Percentiles rank a stretch among this genome's conserved stretches.
Conservation (phyloP, 2,888 invertebrate genomes). For the Ditula angustiorana region DNA sequence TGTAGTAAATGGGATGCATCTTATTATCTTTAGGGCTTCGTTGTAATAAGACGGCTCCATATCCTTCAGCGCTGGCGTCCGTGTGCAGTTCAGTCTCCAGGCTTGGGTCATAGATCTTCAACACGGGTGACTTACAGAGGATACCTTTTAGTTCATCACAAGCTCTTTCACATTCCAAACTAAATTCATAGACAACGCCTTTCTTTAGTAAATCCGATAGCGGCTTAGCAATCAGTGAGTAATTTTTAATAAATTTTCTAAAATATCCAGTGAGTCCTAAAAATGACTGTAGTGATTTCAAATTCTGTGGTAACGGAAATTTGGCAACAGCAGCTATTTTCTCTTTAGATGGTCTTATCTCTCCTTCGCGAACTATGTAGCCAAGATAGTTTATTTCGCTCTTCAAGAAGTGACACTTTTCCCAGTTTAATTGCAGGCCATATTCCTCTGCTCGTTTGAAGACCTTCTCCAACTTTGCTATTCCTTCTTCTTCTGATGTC, state of each 20-base stretch:
- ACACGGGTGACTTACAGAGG: not conserved
- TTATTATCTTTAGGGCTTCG: conserved; percentile 18
- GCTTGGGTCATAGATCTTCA: not conserved
- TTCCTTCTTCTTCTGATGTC: conserved; percentile 10
- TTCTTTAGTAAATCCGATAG: conserved; percentile 12
- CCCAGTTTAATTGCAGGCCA: conserved; percentile 4
- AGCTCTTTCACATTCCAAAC: not conserved
- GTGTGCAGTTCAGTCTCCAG: conserved; percentile 5
- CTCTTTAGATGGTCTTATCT: conserved; percentile 5
- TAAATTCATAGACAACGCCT: not conserved
- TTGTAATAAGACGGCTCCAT: not conserved
- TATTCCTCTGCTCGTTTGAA: not conserved
- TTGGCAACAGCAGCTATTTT: not conserved
- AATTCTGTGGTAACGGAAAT: not conserved
- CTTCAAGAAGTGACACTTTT: conserved; percentile 10
- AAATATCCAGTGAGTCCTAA: conserved; percentile 4
- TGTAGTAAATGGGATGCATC: conserved; percentile 43
- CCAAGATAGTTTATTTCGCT: conserved; percentile 2
- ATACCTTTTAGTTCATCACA: not conserved
- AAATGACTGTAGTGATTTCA: not conserved
- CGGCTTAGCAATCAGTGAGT: conserved; percentile 9
- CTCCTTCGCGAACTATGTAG: not conserved
- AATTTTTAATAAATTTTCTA: conserved; percentile 4
- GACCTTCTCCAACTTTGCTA: conserved; percentile 3
- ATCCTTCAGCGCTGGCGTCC: not conserved